phyloP scores from a whole-genome alignment of 2,888 invertebrate species.

The Calliopum simillimum region DNA sequence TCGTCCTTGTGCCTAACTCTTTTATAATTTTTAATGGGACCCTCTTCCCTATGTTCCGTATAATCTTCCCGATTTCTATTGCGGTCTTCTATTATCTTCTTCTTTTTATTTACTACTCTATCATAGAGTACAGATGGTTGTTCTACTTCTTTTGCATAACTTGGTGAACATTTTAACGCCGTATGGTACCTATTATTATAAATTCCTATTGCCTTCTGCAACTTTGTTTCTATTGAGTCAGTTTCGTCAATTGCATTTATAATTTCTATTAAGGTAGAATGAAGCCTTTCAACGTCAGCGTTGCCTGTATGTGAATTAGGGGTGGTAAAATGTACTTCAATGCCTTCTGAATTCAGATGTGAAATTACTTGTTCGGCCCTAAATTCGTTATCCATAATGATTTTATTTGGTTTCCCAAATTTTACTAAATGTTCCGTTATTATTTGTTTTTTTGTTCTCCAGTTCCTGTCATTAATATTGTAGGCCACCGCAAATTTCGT shows the following conservation, averaged over 20 bases:
- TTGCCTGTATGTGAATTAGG: slow-evolving; percentile 36
- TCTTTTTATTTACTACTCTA: slow-evolving; percentile 25
- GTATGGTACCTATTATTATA: slow-evolving; percentile 41
- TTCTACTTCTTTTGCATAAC: slow-evolving; percentile 25
- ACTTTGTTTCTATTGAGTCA: slow-evolving; percentile 29
- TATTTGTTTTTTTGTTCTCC: slow-evolving; percentile 7
- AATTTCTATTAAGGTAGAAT: slow-evolving; percentile 39
- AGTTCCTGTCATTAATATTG: slow-evolving; percentile 11
- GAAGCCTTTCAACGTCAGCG: no score
- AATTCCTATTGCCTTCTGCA: slow-evolving; percentile 37
- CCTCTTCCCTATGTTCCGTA: slow-evolving; percentile 15
- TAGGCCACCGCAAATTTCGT: slow-evolving; percentile 34
- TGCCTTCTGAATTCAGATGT: slow-evolving; percentile 24
- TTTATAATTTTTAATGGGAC: slow-evolving; percentile 10
- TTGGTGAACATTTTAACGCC: slow-evolving; percentile 36
- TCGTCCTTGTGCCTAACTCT: slow-evolving; percentile 19
- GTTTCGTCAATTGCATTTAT: slow-evolving; percentile 34
- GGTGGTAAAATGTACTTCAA: slow-evolving; percentile 35
- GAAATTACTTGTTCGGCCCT: slow-evolving; percentile 30
- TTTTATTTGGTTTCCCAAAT: slow-evolving; percentile 41
- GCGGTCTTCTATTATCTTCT: neutral
- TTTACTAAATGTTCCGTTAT: slow-evolving; percentile 36
- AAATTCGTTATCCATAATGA: slow-evolving; percentile 41
- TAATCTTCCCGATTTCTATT: slow-evolving; percentile 16
- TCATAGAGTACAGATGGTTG: slow-evolving; percentile 8